Evolutionary conservation across 2,113 vertebrate genomes (phyloP), one percentile per base, ranked within the genome.

Genomic region (Lasiurus borealis): DNA sequence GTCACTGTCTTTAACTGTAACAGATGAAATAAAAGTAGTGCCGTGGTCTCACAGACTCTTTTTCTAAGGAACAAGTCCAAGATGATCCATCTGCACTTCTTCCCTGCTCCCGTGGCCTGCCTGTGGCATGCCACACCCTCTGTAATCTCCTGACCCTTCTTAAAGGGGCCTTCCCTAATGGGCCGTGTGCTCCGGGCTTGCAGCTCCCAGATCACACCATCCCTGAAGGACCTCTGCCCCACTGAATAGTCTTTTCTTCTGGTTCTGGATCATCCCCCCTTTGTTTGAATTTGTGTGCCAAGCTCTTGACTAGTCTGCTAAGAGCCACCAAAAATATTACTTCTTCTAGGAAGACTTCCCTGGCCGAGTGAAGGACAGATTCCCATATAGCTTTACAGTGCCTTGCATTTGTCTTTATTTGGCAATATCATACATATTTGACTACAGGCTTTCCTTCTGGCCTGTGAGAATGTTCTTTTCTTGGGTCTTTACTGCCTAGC

Each of bases 251-350:
- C n/a, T n/a, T n/a, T n/a, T n/a, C n/a, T n/a, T n/a, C n/a, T 64
- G 5, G 62, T 48, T 31, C 29, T 91, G n/a, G 34, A 36, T 71
- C 71, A n/a, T 80, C 36, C 6, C n/a, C 18, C 13, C 25, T 66
- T 2, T 59, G 4, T 82, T 84, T 69, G 16, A 15, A 73, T 36
- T 50, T 86, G 57, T 66, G 57, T 86, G 6, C 5, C 27, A 29
- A 25, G 11, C 23, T 88, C 44, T 93, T 83, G 29, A 85, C 77
- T 86, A 90, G 89, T 78, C 59, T 87, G 31, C 19, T 40, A 76
- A 88, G 36, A 29, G 18, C 29, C 44, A n/a, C 12, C 23, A 89
- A 93, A 82, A 78, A 78, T 91, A 82, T 88, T 50, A 90, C 40
- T 11, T 86, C 34, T 48, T 93, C 50, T 59, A n/a, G 64, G 40